Evolutionary conservation across 1,140 invertebrate genomes (phyloP).

Genomic region (Drosophila malerkotliana): DNA sequence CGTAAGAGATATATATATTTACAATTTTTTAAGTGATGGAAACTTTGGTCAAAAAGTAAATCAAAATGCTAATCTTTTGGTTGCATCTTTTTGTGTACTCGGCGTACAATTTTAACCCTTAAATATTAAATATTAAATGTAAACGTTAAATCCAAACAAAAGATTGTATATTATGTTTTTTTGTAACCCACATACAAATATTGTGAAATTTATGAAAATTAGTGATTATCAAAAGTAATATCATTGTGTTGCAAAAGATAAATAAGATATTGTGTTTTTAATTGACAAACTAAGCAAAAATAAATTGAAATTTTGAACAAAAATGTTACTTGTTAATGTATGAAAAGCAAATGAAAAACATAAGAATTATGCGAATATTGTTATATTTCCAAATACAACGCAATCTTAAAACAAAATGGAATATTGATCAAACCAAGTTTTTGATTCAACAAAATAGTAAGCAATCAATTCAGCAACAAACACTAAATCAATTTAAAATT

Average conservation of each 20-base stretch:
- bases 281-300: slow-evolving; percentile 36
- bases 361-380: slow-evolving; percentile 60
- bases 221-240: slow-evolving; percentile 55
- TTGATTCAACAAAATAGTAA: slow-evolving; percentile 67
- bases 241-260: slow-evolving; percentile 65
- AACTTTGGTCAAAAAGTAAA: slow-evolving; percentile 20
- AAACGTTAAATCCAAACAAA: slow-evolving; percentile 21
- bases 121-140: slow-evolving; percentile 26
- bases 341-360: slow-evolving; percentile 51
- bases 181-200: slow-evolving; percentile 54
- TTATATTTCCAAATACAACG: slow-evolving; percentile 61
- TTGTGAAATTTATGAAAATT: slow-evolving; percentile 55
- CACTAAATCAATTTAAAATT: slow-evolving; percentile 36
- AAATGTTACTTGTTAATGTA: slow-evolving; percentile 77
- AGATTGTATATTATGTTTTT: slow-evolving; percentile 68
- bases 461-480: slow-evolving; percentile 57
- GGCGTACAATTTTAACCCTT: slow-evolving; percentile 43
- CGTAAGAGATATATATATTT: slow-evolving; percentile 7
- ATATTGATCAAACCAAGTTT: slow-evolving; percentile 52
- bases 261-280: slow-evolving; percentile 61
- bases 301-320: slow-evolving; percentile 10
- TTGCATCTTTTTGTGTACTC: slow-evolving; percentile 26
- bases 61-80: slow-evolving; percentile 33
- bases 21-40: slow-evolving; percentile 16
- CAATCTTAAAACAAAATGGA: slow-evolving; percentile 42